Base-by-base conservation (phyloP, 1,140 invertebrate genomes). In the Neodiprion pinetum region DNA sequence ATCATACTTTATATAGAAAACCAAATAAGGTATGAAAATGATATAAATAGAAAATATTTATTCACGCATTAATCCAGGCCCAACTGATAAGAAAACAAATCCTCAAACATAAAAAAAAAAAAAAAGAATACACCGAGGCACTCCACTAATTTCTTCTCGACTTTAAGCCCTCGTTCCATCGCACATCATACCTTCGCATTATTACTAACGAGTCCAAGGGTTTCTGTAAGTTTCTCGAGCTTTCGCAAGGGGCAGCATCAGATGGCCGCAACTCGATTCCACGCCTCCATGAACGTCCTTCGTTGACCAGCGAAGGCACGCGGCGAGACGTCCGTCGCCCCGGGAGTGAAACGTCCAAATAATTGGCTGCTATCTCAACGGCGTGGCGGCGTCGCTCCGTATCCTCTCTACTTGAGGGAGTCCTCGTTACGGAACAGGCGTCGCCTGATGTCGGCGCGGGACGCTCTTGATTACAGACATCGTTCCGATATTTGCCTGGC, bases 291-390 rank as follows among this genome's bases (percentile, higher is more conserved):
- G 53, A 12, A 61, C 53, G 11, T 12, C 53, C 11, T 61, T 14
- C 53, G 53, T 17, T 14, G 11, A 61, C 53, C 11, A 61, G n/a
- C 53, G 53, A 12, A 17, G 11, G 11, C 7, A 7, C 53, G 11
- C 53, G 11, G 53, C 53, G 53, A 9, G 53, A 17, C 11, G 53
- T 61, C 53, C 53, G 53, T 61, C 53, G 53, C 53, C 53, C 53
- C 11, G 53, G n/a, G 53, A 61, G 53, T 61, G 53, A 61, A 61
- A 61, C 53, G 53, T 61, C 53, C 11, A 61, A 61, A 61, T 61
- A 61, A 61, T 61, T 61, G 53, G 53, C 53, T 17, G 11, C 53
- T 61, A 40, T 61, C 53, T 61, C 53, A 17, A 40, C 11, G 11
- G 11, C 53, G 11, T 17, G 11, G 4, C 53, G 53, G 53, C 11